A percentile compares a stretch with the other conserved stretches of the same genome.
Conservation (phyloP, 2,888 invertebrate genomes). For the Diplazon laetatorius region DNA sequence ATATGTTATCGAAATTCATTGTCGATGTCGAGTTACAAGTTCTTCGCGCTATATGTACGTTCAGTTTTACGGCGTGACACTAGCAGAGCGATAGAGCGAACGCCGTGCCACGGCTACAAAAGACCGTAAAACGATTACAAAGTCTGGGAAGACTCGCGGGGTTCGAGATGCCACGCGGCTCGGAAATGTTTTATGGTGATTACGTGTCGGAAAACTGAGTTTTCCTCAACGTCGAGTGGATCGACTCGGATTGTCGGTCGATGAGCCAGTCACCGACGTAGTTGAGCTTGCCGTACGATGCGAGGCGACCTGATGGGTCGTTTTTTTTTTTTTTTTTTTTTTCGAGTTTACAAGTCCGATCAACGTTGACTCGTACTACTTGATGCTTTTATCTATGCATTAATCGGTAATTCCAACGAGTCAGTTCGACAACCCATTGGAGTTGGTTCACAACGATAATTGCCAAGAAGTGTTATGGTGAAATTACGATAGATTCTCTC, state of each 20-base stretch:
- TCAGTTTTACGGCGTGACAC: background rate
- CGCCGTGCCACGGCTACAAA: constrained; percentile 18
- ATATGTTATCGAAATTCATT: constrained; percentile 23
- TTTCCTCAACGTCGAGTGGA: constrained; percentile 4
- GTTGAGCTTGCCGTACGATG: background rate
- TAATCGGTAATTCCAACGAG: background rate
- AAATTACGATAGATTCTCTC: no score
- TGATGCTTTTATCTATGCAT: background rate
- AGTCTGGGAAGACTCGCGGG: background rate
- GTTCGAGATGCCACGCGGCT: constrained; percentile 1
- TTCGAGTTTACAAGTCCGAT: background rate
- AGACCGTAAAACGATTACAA: constrained; percentile 34
- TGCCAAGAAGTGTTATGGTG: no score
- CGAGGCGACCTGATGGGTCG: background rate
- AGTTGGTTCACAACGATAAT: background rate
- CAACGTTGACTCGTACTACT: background rate
- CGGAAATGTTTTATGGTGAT: constrained; percentile 30
- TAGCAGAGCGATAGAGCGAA: constrained; percentile 26
- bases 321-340: no score
- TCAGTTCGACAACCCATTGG: background rate
- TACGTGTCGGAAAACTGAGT: constrained; percentile 34
- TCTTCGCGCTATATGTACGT: background rate
- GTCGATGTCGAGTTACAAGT: background rate
- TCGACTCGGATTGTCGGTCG: constrained; percentile 4
- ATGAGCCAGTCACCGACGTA: background rate